Conservation (phyloP, 2,113 vertebrate species). For the Melanostigma gelatinosum region DNA sequence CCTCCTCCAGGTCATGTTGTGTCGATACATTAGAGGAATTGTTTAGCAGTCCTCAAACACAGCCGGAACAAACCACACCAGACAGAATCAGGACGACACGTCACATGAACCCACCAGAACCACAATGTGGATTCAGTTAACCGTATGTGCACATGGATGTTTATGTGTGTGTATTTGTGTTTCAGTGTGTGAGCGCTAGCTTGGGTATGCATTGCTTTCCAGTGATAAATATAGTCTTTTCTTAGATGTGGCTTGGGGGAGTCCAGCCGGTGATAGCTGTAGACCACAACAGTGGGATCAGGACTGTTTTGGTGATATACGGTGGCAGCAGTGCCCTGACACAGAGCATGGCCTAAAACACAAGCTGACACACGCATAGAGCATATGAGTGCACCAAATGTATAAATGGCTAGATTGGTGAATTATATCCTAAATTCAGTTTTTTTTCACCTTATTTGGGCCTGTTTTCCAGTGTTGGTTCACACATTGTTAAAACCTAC, state of each 20-base stretch:
- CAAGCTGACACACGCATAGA: slow-evolving; percentile 24
- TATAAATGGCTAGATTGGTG: neutral
- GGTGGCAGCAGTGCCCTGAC: slow-evolving; percentile 59
- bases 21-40: slow-evolving; percentile 19
- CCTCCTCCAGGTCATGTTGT: slow-evolving; percentile 36
- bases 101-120: slow-evolving; percentile 49
- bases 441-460: neutral
- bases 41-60: slow-evolving; percentile 55
- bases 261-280: slow-evolving; percentile 47
- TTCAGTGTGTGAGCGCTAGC: slow-evolving; percentile 23
- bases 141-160: slow-evolving; percentile 16
- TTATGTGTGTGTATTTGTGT: slow-evolving; percentile 20
- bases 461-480: slow-evolving; percentile 20
- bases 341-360: slow-evolving; percentile 45
- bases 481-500: slow-evolving; percentile 23
- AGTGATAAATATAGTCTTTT: slow-evolving; percentile 41
- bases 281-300: slow-evolving; percentile 62
- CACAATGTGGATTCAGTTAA: slow-evolving; percentile 25
- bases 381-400: slow-evolving; percentile 28
- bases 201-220: slow-evolving; percentile 33
- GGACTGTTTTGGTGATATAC: slow-evolving; percentile 50
- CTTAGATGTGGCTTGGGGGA: slow-evolving; percentile 57
- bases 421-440: neutral
- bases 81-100: slow-evolving; percentile 41
- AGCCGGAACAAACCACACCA: slow-evolving; percentile 60